Percentiles rank a stretch among this genome's conserved stretches.
Evolutionary conservation across 2,113 vertebrate genomes (phyloP).

Genomic region (Typhlomys cinereus): DNA sequence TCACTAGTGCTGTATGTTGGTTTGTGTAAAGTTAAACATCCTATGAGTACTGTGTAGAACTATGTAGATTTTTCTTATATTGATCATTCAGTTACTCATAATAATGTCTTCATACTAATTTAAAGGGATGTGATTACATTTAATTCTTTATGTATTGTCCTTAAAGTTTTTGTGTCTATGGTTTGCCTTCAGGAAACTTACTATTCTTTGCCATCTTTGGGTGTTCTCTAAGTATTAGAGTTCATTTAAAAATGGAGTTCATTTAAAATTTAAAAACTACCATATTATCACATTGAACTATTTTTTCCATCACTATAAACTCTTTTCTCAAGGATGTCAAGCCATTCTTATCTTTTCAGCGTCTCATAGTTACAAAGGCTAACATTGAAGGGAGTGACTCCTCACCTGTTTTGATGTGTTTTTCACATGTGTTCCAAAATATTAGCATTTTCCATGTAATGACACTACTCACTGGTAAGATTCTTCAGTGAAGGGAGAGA

Average conservation of each 20-base stretch:
- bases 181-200: conserved; percentile 1
- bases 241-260: conserved; percentile 37
- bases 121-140: conserved; percentile 11
- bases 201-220: neutral
- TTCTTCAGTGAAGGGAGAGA: too few species aligned
- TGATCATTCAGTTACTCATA: neutral
- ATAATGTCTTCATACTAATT: neutral
- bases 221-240: neutral
- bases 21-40: neutral
- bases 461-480: neutral
- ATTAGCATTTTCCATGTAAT: neutral
- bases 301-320: neutral
- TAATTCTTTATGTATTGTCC: neutral
- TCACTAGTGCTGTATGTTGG: neutral
- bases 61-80: neutral
- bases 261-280: too few species aligned
- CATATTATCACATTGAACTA: neutral
- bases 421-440: too few species aligned
- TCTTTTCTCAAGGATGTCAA: neutral
- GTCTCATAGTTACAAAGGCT: neutral
- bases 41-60: neutral
- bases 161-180: conserved; percentile 4
- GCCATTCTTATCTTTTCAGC: neutral
- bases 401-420: neutral
- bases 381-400: conserved; percentile 3